Percentiles rank a stretch among this genome's conserved stretches.
Conservation (phyloP, 2,113 vertebrate species). For the Lycaon pictus region DNA sequence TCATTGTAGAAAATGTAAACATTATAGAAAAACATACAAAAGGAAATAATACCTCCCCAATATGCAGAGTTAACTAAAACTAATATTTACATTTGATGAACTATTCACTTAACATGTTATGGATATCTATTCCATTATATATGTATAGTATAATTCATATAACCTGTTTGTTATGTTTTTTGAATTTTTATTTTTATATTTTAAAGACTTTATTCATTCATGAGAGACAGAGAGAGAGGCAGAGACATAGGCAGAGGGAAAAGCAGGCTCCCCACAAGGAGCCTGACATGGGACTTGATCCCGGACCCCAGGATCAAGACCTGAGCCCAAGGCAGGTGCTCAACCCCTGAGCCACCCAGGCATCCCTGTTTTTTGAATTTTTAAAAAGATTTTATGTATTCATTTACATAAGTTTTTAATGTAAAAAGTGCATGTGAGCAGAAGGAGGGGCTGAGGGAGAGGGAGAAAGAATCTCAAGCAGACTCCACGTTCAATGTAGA, state of each 20-base stretch:
- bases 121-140: background rate
- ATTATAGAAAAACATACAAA: background rate
- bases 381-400: background rate
- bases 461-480: background rate
- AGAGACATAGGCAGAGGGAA: too few species aligned
- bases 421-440: too few species aligned
- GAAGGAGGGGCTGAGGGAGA: background rate
- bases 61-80: background rate
- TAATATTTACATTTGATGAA: background rate
- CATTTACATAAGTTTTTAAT: too few species aligned
- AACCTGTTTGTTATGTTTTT: background rate
- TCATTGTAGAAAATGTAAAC: background rate
- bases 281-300: too few species aligned
- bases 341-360: too few species aligned
- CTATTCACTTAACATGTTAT: background rate
- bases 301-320: too few species aligned
- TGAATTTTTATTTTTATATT: background rate
- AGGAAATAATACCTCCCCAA: background rate
- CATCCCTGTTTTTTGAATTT: too few species aligned
- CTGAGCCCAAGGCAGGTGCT: too few species aligned
- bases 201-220: too few species aligned
- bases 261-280: too few species aligned
- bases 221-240: too few species aligned
- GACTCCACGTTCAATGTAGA: background rate
- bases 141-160: background rate